Conservation (phyloP, 92 coral and sea anemone genomes). For the Pocillopora grandis region DNA sequence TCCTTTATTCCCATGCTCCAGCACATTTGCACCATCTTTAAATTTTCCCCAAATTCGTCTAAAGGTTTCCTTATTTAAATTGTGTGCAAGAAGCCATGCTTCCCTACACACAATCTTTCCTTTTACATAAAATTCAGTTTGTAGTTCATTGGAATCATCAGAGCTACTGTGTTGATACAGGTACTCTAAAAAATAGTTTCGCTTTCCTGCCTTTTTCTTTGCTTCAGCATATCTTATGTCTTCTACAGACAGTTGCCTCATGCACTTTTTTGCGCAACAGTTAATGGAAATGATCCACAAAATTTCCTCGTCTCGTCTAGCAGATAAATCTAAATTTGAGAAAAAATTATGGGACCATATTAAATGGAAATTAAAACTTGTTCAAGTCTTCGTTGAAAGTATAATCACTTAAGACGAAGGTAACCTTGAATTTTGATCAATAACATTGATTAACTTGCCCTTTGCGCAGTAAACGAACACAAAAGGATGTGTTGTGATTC, state of each 20-base stretch:
- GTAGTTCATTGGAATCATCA: too few relatives aligned
- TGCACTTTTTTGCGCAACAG: slow-evolving; percentile 51
- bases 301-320: slow-evolving; percentile 45
- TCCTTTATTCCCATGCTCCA: too few relatives aligned
- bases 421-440: too few relatives aligned
- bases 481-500: too few relatives aligned
- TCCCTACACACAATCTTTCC: too few relatives aligned
- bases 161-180: slow-evolving; percentile 38
- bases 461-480: too few relatives aligned
- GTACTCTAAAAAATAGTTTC: slow-evolving; percentile 49
- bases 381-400: neutral
- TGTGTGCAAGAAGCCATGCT: neutral
- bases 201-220: slow-evolving; percentile 31
- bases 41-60: slow-evolving; percentile 8
- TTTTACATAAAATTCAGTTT: too few relatives aligned
- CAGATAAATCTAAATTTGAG: slow-evolving; percentile 16
- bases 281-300: slow-evolving; percentile 44
- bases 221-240: slow-evolving; percentile 22
- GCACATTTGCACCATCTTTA: slow-evolving; percentile 36
- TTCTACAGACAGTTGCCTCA: slow-evolving; percentile 38
- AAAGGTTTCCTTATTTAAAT: slow-evolving; percentile 37
- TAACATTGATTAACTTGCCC: too few relatives aligned
- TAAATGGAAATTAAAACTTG: neutral
- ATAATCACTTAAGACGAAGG: neutral
- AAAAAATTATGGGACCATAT: too few relatives aligned